Evolutionary conservation across 1,140 invertebrate genomes (phyloP).

Genomic region (Conus betulinus): DNA sequence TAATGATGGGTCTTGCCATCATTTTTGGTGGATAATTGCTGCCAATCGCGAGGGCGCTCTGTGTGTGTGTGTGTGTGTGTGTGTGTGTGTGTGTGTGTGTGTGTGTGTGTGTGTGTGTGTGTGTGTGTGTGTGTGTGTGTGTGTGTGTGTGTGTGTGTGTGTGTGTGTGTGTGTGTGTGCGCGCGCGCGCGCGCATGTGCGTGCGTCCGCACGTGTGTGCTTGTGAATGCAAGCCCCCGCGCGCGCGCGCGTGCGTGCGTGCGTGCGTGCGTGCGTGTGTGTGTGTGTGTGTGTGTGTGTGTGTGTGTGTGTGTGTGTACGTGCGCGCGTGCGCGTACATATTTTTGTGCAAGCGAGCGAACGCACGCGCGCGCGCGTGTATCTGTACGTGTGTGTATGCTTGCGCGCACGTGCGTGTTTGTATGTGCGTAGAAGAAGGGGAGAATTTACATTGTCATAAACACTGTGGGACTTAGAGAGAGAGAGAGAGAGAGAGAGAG

Average conservation of each 20-base stretch:
- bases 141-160: neutral
- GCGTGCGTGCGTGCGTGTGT: too few species aligned
- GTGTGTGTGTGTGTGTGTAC: neutral
- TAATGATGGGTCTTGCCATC: too few species aligned
- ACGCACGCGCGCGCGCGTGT: too few species aligned
- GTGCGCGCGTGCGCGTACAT: neutral
- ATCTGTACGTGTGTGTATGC: too few species aligned
- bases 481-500: too few species aligned
- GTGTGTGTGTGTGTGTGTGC: neutral
- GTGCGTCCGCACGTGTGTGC: neutral
- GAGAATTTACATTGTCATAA: neutral
- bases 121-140: neutral
- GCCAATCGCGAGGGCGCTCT: too few species aligned
- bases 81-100: neutral
- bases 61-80: too few species aligned
- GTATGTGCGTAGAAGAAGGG: too few species aligned
- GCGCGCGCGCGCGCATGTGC: neutral
- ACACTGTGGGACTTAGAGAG: too few species aligned
- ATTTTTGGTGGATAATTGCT: too few species aligned
- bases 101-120: conserved; percentile 1
- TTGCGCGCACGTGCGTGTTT: too few species aligned
- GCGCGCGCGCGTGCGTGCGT: too few species aligned
- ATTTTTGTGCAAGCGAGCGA: neutral
- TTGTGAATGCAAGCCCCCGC: neutral
- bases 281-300: neutral